Evolutionary conservation across 2,113 vertebrate species (phyloP), one percentile per base, ranked within the genome.

Genomic region (Azemiops feae): DNA sequence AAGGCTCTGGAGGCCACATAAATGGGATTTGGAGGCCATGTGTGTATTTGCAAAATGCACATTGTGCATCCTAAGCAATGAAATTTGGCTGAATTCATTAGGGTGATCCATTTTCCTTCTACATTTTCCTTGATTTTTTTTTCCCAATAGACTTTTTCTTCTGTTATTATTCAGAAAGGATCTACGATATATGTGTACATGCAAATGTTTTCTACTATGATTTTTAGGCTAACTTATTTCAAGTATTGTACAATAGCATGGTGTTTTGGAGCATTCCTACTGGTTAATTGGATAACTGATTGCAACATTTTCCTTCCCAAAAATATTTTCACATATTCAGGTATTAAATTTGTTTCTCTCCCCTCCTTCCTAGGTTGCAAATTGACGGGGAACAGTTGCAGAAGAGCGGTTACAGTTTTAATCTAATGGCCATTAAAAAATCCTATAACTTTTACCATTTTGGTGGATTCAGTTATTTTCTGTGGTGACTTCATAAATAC

Each of bases 391-490:
- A 39, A 39, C 34, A 5, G 34, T 39, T 81, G 39, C 34, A 81
- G 16, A 81, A 81, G 16, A 81, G 85, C 22, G 25, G 22, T 52
- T 47, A 6, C 53, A 1, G 57, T 88, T 30, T 45, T 89, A 89
- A n/a, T 58, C 30, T 88, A 55, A 69, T 92, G 55, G 94, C 47
- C 85, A 34, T 39, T 16, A 60, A 88, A 91, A 89, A 53, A 64
- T 3, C 74, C 9, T 91, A 11, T 23, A 85, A 91, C 8, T 69
- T 27, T 87, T 87, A 39, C 22, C 86, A 25, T 39, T 18, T 60
- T 57, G 54, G 30, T n/a, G 47, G 18, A 88, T 91, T 91, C 50
- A 43, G 34, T 88, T 47, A 23, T 55, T 74, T 54, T 91, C 6
- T 91, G 23, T 43, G 22, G 34, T 23, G 52, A 52, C 60, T 2